Base-by-base conservation (phyloP, 1,140 invertebrate species). In the Pseudomyrmex cubaensis region DNA sequence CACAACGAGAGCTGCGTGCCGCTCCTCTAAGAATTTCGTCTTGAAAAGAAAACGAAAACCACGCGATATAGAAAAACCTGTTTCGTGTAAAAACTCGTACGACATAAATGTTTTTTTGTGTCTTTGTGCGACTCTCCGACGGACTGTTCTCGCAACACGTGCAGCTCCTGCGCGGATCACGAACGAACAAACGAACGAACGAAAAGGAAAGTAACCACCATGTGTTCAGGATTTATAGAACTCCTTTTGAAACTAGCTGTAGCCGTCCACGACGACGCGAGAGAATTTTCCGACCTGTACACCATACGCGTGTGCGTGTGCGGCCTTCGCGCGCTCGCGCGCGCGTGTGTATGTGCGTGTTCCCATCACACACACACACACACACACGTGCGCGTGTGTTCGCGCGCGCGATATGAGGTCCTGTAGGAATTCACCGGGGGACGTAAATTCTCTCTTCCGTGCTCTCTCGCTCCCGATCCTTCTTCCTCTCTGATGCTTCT, bases 381-480 rank as follows among this genome's bases (percentile, higher is more conserved):
- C n/a, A n/a, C n/a, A n/a, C n/a, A n/a, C n/a, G n/a, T n/a, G n/a
- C n/a, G n/a, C 50, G 46, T 22, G 77, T 86, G 66, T 44, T 22
- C 56, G 78, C 88, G 83, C 86, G 84, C 85, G 87, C 85, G 91
- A 93, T 92, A 92, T 90, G 91, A 92, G 92, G 90, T 85, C 89
- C 91, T 88, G 86, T 87, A 90, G 91, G 91, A 93, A 93, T 93
- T 93, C 91, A 90, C 89, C 85, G 86, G 78, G 88, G 90, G 87
- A 91, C 90, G 92, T 92, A 93, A 93, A 93, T 93, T 93, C 87
- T 89, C 83, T 35, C 35, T 35, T 35, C 70, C 52, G 74, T 84
- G 72, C 61, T 84, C 69, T 57, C 83, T 57, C 61, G 62, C 72
- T 57, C 56, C 25, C 66, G 20, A 46, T 44, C 48, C 25, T 25